These are phyloP conservation scores for Lipophrys pholis DNA, from an alignment of 2,113 vertebrate genomes.

Conservation along the genomic window DNA sequence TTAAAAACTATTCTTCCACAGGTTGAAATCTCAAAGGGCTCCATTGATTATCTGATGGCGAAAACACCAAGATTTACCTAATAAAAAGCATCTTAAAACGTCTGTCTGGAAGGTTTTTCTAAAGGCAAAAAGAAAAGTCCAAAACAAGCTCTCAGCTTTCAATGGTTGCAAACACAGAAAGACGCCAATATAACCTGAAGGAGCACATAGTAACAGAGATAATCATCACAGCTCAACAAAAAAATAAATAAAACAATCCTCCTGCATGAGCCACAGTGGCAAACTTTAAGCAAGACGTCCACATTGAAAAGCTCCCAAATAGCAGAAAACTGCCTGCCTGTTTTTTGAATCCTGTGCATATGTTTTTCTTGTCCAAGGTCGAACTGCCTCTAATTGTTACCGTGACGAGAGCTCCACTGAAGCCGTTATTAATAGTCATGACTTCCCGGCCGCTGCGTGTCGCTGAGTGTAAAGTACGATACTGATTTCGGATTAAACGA, in stretches of 20 bases:
- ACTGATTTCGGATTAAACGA: slow-evolving; percentile 38
- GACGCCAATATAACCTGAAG: not conserved
- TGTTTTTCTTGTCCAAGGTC: not conserved
- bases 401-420: slow-evolving; percentile 2
- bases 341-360: no score
- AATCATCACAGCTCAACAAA: not conserved
- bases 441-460: slow-evolving; percentile 37
- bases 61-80: not conserved
- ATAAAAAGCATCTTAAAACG: not conserved
- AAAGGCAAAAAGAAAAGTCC: not conserved
- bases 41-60: no score
- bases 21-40: no score
- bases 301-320: no score
- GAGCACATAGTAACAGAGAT: not conserved
- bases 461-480: slow-evolving; percentile 46
- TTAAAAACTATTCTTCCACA: no score
- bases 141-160: not conserved
- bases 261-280: not conserved
- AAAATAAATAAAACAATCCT: not conserved
- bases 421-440: slow-evolving; percentile 42
- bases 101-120: not conserved
- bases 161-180: not conserved
- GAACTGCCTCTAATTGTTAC: slow-evolving; percentile 18
- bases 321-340: no score
- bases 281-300: slow-evolving; percentile 4